A percentile compares a stretch with the other conserved stretches of the same genome.
Conservation (phyloP, 1,140 invertebrate genomes). For the Eubasilissa regina region DNA sequence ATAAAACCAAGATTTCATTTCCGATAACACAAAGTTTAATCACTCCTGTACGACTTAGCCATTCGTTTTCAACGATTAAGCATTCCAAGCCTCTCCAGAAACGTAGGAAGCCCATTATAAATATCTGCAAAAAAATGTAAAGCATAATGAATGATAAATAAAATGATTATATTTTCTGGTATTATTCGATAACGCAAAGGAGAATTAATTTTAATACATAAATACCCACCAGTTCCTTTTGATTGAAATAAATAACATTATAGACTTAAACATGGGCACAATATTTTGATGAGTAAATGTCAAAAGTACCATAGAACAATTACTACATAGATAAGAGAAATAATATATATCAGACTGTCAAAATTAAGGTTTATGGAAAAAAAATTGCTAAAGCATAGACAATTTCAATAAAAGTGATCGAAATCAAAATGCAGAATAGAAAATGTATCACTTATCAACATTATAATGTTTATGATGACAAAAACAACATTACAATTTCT, state of each 20-base stretch:
- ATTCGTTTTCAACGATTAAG: slow-evolving; percentile 37
- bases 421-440: neutral
- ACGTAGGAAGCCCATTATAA: slow-evolving; percentile 50
- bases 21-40: slow-evolving; percentile 68
- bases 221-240: neutral
- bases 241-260: slow-evolving; percentile 1
- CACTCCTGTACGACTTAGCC: slow-evolving; percentile 64
- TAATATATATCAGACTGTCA: neutral
- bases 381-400: neutral
- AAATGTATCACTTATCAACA: neutral
- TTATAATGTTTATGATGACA: neutral
- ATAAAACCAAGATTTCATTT: slow-evolving; percentile 67
- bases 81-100: slow-evolving; percentile 57
- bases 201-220: neutral
- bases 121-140: slow-evolving; percentile 5
- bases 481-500: neutral
- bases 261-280: neutral
- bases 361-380: neutral
- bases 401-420: too few species aligned
- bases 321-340: neutral
- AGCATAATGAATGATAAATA: too few species aligned
- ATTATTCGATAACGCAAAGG: neutral
- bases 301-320: neutral
- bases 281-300: slow-evolving; percentile 10
- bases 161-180: too few species aligned